phyloP scores from a whole-genome alignment of 1,140 invertebrate genomes.

The Drosophila parvula region DNA sequence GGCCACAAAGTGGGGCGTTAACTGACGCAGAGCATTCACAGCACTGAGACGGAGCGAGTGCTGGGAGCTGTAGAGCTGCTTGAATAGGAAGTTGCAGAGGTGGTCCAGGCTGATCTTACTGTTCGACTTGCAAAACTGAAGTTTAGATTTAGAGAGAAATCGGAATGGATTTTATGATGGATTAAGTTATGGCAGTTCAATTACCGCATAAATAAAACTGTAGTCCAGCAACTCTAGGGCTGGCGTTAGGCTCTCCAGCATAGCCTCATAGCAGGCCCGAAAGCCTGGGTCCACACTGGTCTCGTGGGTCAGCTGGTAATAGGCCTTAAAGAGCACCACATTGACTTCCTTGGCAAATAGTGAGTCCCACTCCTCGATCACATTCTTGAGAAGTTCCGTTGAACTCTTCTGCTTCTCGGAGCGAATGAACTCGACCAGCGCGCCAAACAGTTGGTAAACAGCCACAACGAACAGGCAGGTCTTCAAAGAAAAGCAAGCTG shows the following conservation, averaged over 20 bases:
- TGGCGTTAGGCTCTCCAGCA: constrained; percentile 58
- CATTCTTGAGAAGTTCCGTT: constrained; percentile 83
- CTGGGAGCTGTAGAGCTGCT: constrained; percentile 59
- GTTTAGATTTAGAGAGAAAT: neutral
- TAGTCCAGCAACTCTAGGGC: constrained; percentile 67
- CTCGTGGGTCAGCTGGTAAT: constrained; percentile 83
- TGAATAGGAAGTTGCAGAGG: constrained; percentile 74
- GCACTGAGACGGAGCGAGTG: constrained; percentile 61
- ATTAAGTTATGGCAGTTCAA: neutral
- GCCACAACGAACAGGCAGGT: constrained; percentile 85
- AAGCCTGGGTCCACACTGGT: constrained; percentile 45
- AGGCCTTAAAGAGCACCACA: constrained; percentile 84
- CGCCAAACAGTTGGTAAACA: constrained; percentile 85
- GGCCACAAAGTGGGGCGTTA: constrained; percentile 69
- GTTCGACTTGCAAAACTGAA: constrained; percentile 68
- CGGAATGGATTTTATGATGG: neutral
- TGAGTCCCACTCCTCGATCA: constrained; percentile 87
- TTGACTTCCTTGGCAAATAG: constrained; percentile 85
- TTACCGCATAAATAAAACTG: constrained; percentile 67
- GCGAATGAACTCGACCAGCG: constrained; percentile 84
- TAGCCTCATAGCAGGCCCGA: constrained; percentile 38
- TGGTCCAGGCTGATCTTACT: constrained; percentile 63
- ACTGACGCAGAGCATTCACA: constrained; percentile 54
- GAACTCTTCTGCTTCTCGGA: constrained; percentile 84
- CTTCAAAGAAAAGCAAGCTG: constrained; percentile 56